These are phyloP conservation scores for Tyria jacobaeae DNA, from an alignment of 2,888 invertebrate genomes.

Conservation along the genomic window DNA sequence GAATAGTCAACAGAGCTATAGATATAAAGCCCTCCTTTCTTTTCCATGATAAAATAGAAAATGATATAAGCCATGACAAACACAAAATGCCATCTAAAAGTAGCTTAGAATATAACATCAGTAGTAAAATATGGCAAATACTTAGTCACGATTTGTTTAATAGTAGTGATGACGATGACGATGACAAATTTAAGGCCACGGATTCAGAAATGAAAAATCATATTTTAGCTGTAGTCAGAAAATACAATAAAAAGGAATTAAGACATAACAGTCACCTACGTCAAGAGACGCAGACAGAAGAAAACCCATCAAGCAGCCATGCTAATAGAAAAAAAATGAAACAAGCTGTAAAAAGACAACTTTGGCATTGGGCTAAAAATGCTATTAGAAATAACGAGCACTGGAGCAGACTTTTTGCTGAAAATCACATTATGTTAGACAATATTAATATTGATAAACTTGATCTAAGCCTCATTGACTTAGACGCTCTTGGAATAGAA, in stretches of 20 bases:
- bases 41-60: conserved; percentile 10
- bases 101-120: conserved; percentile 27
- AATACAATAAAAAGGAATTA: conserved; percentile 32
- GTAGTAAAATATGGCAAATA: conserved; percentile 35
- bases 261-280: conserved; percentile 15
- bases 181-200: conserved; percentile 26
- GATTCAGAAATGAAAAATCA: conserved; percentile 32
- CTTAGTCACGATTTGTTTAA: conserved; percentile 26
- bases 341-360: conserved; percentile 47
- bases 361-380: conserved; percentile 56
- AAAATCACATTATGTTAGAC: conserved; percentile 56
- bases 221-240: conserved; percentile 37
- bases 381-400: conserved; percentile 49
- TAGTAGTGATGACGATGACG: conserved; percentile 22
- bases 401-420: conserved; percentile 47
- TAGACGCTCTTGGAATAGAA: conserved; percentile 56
- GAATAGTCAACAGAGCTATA: conserved; percentile 14
- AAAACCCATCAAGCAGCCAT: background rate
- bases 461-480: conserved; percentile 53
- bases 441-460: conserved; percentile 59
- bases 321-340: conserved; percentile 41
- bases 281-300: conserved; percentile 31
- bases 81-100: conserved; percentile 3
- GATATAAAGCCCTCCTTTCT: conserved; percentile 10
- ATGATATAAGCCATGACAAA: background rate